These are phyloP conservation scores for Mystacides longicornis DNA, from an alignment of 2,888 invertebrate genomes.

Conservation along the genomic window DNA sequence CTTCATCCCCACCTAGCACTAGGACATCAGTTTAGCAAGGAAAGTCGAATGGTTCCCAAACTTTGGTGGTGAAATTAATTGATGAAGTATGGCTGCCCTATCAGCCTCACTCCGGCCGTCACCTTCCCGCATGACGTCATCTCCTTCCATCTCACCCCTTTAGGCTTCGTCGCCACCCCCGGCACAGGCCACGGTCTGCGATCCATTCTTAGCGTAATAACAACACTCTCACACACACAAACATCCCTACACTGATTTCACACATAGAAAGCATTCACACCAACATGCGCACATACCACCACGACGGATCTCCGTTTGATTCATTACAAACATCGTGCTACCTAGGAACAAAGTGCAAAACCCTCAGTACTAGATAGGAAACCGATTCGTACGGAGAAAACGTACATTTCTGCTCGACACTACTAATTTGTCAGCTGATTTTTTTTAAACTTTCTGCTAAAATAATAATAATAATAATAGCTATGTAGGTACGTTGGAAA, in stretches of 20 bases:
- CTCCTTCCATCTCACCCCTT: constrained; percentile 28
- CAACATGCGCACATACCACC: constrained; percentile 7
- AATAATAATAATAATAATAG: no score
- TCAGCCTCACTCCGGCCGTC: constrained; percentile 35
- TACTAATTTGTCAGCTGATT: neutral
- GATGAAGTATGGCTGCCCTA: constrained; percentile 27
- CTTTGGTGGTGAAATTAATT: no score
- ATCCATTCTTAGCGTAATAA: constrained; percentile 23
- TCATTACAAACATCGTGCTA: neutral
- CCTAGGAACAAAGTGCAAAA: neutral
- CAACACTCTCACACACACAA: neutral
- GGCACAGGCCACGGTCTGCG: constrained; percentile 24
- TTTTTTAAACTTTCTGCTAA: no score
- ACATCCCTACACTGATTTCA: neutral
- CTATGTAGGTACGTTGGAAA: no score
- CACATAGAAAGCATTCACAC: neutral
- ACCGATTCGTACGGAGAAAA: neutral
- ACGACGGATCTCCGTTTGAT: no score
- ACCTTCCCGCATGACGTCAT: constrained; percentile 33
- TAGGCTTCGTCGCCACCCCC: constrained; percentile 27
- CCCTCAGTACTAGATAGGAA: neutral
- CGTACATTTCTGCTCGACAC: neutral
- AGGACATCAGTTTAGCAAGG: no score
- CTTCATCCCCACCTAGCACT: no score
- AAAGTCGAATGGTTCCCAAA: neutral